Evolutionary conservation across 2,797 vertebrate species (phyloP), one percentile per base, ranked within the genome.

Genomic region (Myripristis jacobus): DNA sequence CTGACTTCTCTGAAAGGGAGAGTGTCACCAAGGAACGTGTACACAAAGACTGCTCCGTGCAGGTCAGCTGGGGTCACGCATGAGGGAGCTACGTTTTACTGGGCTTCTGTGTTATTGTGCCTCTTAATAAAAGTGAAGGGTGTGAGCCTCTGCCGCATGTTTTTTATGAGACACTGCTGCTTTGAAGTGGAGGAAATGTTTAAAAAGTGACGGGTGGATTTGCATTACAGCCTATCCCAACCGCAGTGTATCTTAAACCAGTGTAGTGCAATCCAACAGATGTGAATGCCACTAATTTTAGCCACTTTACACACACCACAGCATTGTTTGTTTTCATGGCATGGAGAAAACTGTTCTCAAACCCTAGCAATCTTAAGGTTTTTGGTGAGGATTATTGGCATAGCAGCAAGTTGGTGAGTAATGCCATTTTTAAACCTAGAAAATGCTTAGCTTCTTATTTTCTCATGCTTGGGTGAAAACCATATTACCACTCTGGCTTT

Each of bases 91-190:
- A 21, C 19, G 67, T 51, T 81, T 77, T 24, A 18, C 29, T 3
- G 5, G 54, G 62, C 59, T 72, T 77, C 61, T 53, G 70, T 48
- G 27, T 84, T 81, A 82, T 87, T 88, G 80, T 85, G 75, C 81
- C 74, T 80, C 64, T 87, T 89, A 82, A 89, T 91, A 83, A 88
- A 93, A 85, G 70, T 79, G 55, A 78, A 86, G 86, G 77, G 82
- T 84, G 86, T 70, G 54, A 65, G 77, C 77, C 75, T 55, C 21
- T 29, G 69, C 78, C 67, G 10, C 66, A 22, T 22, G 11, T n/a
- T 57, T 57, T 90, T 92, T 90, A 86, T 84, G 83, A 70, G 78
- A 89, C 90, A 88, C 91, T 92, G 90, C 77, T 88, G 79, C 86
- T 88, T 92, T 90, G 79, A 88, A 85, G 75, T 77, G n/a, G 76